Evolutionary conservation across 2,888 invertebrate genomes (phyloP), one percentile per base, ranked within the genome.

Genomic region (Euphydryas editha): DNA sequence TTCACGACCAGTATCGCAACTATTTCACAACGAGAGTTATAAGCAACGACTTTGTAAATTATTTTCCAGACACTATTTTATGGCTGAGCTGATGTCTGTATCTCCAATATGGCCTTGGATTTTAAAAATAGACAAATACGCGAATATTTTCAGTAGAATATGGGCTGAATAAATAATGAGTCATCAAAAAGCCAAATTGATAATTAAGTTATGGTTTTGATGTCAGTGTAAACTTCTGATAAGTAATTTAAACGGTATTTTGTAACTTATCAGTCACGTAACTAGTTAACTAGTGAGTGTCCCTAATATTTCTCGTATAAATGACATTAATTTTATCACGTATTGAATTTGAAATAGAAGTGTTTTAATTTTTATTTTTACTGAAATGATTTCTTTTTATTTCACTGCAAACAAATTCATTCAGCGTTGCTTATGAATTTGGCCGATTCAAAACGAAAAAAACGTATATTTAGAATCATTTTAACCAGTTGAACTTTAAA

Each of bases 1-100:
- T 76, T 69, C 67, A 65, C 68, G 71, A 65, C 68, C 69, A 69
- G 59, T 60, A 65, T 62, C 71, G 67, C 73, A 64, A 69, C 72
- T 76, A 75, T 73, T 71, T 71, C 73, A 69, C 78, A 74, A 73
- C 74, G 76, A 30, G 30, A 69, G 68, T 69, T 68, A 72, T 70
- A 60, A 71, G 69, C 67, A 69, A 55, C 60, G 69, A 39, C 24
- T 55, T 54, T 61, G 54, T 63, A 61, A 71, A 71, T 62, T 59
- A 65, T 71, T 67, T 62, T 44, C n/a, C 17, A 37, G 21, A 57
- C 17, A 57, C 47, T 57, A 61, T 61, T 65, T 61, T 57, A 60
- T 57, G 55, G 30, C 47, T 44, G 56, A 18, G 30, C 57, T 36
- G 56, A 51, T 51, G 49, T 51, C 24, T 51, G 49, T 24, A 51